Evolutionary conservation across 2,888 invertebrate genomes (phyloP).

Genomic region (Luperina testacea): DNA sequence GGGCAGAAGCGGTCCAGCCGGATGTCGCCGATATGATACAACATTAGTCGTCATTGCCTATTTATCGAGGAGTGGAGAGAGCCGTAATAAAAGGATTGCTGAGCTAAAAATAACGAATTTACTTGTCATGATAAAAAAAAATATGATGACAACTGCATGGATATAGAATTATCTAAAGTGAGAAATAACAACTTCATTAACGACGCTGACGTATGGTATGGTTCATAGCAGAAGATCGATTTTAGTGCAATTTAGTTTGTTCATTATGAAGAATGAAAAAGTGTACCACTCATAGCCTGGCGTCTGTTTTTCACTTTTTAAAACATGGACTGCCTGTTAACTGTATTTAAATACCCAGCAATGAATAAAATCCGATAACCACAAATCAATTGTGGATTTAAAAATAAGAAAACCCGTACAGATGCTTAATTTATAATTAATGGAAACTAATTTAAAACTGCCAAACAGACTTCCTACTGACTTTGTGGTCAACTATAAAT

Average conservation of each 20-base stretch:
- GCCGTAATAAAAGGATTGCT: background rate
- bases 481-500: constrained; percentile 58
- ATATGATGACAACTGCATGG: constrained; percentile 5
- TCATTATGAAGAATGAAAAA: background rate
- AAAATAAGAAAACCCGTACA: constrained; percentile 54
- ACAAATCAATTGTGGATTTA: constrained; percentile 41
- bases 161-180: background rate
- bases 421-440: constrained; percentile 48
- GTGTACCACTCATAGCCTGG: background rate
- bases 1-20: constrained; percentile 41
- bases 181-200: background rate
- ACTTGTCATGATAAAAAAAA: background rate
- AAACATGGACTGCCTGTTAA: constrained; percentile 32
- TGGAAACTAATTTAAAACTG: constrained; percentile 57
- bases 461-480: constrained; percentile 53
- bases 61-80: background rate
- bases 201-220: background rate
- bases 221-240: background rate
- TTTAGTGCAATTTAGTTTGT: background rate
- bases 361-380: constrained; percentile 30
- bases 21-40: constrained; percentile 18
- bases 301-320: background rate
- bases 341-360: background rate
- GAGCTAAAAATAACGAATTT: background rate
- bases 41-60: background rate